phyloP scores from a whole-genome alignment of 2,888 invertebrate species.

The Coremacera marginata region DNA sequence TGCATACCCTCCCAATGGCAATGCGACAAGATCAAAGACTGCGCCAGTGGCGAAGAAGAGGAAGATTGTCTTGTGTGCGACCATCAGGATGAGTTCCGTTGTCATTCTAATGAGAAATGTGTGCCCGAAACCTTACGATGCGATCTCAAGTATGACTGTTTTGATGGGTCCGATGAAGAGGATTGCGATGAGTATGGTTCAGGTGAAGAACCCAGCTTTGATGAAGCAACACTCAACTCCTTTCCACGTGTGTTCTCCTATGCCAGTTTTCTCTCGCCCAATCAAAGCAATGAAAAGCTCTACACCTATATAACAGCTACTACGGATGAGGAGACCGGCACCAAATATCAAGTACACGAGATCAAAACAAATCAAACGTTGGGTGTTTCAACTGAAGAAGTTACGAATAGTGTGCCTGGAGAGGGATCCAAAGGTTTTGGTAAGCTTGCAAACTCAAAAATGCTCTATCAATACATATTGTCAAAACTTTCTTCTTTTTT shows the following conservation, averaged over 20 bases:
- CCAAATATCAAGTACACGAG: slow-evolving; percentile 55
- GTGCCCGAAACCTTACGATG: slow-evolving; percentile 74
- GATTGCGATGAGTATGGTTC: slow-evolving; percentile 71
- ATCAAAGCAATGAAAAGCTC: slow-evolving; percentile 59
- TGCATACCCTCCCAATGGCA: slow-evolving; percentile 75
- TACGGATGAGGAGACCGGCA: slow-evolving; percentile 58
- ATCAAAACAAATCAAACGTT: slow-evolving; percentile 52
- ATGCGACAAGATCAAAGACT: slow-evolving; percentile 71
- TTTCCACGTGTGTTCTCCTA: slow-evolving; percentile 64
- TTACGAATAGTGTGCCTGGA: slow-evolving; percentile 48
- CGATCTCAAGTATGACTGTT: slow-evolving; percentile 75
- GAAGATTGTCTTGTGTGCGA: slow-evolving; percentile 69
- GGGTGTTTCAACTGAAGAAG: slow-evolving; percentile 55
- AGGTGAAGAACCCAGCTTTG: slow-evolving; percentile 71
- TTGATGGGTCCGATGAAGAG: slow-evolving; percentile 75
- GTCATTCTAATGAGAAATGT: slow-evolving; percentile 71
- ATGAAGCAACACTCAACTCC: slow-evolving; percentile 58
- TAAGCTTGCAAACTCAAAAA: slow-evolving; percentile 40
- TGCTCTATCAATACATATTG: neutral
- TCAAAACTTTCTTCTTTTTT: slow-evolving; percentile 5
- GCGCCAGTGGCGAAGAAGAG: slow-evolving; percentile 70
- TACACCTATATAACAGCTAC: slow-evolving; percentile 61
- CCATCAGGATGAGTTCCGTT: slow-evolving; percentile 70
- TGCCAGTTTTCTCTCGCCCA: slow-evolving; percentile 64
- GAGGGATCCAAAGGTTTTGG: slow-evolving; percentile 59